Evolutionary conservation across 2,888 invertebrate species (phyloP), one percentile per base, ranked within the genome.

Genomic region (Parnassius smintheus): DNA sequence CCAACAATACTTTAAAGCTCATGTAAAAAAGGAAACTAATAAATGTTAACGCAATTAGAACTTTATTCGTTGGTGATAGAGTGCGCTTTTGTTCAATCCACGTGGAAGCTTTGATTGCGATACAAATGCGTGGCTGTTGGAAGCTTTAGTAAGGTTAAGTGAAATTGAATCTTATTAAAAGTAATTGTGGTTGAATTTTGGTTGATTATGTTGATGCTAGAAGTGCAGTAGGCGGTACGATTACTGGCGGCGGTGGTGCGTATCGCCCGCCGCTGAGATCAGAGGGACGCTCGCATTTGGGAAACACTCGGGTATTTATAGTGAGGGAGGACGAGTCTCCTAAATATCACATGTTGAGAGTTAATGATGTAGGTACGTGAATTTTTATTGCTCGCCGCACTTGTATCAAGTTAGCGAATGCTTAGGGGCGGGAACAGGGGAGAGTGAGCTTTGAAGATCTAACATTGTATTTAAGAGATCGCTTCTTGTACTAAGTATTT

Each of bases 261-360:
- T 77, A 81, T 82, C 90, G 91, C 88, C 91, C 91, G 87, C 91
- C 90, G 87, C 78, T 65, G 88, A 91, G 91, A 91, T 90, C 88
- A 76, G 70, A 87, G 75, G 78, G 78, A 75, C 53, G 68, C 70
- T 77, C 77, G 74, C 74, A 68, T 66, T 68, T 73, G 75, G 74
- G 77, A 74, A 76, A 73, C 70, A 74, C 74, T 65, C 57, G 63
- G 56, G 70, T 83, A 85, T 84, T 85, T 86, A 82, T 85, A 85
- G 71, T 65, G 64, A 67, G 71, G 72, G 71, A 70, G 70, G 70
- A 69, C 70, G 64, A 70, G 67, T 66, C 56, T 58, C 62, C 66
- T 57, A 62, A 57, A 62, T 56, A 62, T 59, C 64, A 59, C 18
- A 59, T 59, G 59, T 52, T 58, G 44, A 48, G 48, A 55, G 41